phyloP scores from a whole-genome alignment of 2,113 vertebrate genomes.

The Uropsilus gracilis region DNA sequence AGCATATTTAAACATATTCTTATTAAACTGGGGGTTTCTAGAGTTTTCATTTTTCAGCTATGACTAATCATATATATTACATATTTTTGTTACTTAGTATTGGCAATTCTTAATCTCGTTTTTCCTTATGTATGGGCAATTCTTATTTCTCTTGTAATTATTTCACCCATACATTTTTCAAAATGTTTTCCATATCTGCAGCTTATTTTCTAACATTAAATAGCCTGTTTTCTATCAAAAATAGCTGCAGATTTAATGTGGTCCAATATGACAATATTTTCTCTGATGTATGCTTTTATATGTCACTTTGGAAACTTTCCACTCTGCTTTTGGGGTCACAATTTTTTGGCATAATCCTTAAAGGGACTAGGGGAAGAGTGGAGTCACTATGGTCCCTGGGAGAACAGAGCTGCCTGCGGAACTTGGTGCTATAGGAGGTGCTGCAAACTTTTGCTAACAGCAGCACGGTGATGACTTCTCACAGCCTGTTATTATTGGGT shows the following conservation, averaged over 20 bases:
- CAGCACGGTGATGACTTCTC: no score
- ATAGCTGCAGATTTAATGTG: background rate
- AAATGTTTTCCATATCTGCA: background rate
- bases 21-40: background rate
- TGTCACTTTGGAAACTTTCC: background rate
- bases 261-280: background rate
- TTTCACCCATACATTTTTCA: background rate
- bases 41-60: background rate
- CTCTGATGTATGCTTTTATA: background rate
- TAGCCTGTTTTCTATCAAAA: background rate
- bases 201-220: background rate
- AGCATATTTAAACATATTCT: background rate
- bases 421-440: background rate
- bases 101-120: no score
- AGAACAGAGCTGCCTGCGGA: background rate
- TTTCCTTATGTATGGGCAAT: background rate
- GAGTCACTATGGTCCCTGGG: background rate
- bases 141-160: background rate
- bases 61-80: background rate
- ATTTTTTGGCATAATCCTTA: background rate
- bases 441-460: no score
- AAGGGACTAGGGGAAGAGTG: background rate
- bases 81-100: background rate
- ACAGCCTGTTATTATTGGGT: background rate
- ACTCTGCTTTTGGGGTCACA: background rate